Conservation (phyloP, 2,888 invertebrate genomes). For the Leptopilina myrica region DNA sequence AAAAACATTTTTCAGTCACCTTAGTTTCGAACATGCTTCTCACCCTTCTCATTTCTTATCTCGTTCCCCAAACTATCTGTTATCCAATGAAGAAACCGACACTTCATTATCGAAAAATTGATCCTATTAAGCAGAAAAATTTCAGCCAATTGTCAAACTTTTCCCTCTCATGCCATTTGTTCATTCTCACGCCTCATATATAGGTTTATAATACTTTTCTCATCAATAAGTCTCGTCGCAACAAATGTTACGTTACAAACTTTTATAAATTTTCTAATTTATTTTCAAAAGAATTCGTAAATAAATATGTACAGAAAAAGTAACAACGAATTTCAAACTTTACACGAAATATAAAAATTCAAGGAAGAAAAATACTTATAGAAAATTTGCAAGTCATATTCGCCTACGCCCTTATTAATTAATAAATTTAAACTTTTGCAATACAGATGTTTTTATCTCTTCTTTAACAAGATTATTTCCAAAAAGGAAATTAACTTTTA, state of each 20-base stretch:
- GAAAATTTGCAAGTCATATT: too few relatives aligned
- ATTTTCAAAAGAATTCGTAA: not conserved
- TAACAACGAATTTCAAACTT: not conserved
- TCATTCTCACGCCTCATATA: conserved; percentile 51
- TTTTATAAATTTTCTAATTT: not conserved
- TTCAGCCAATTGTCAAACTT: conserved; percentile 60
- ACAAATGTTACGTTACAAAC: too few relatives aligned
- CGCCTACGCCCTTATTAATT: too few relatives aligned
- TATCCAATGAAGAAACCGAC: conserved; percentile 39
- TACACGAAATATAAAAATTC: too few relatives aligned
- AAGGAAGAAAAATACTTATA: too few relatives aligned
- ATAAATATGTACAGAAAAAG: too few relatives aligned
- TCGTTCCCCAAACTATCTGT: conserved; percentile 25
- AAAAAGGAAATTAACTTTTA: not conserved
- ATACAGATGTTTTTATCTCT: not conserved
- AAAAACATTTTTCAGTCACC: conserved; percentile 33
- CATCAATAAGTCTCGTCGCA: not conserved
- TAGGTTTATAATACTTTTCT: not conserved
- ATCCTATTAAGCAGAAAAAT: conserved; percentile 70
- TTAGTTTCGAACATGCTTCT: conserved; percentile 35
- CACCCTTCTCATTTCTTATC: conserved; percentile 35
- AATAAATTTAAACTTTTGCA: not conserved
- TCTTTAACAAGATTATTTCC: not conserved
- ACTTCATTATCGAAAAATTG: conserved; percentile 75
- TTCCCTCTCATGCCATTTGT: conserved; percentile 53